phyloP scores from a whole-genome alignment of 2,797 vertebrate species.

The Geotrypetes seraphini region DNA sequence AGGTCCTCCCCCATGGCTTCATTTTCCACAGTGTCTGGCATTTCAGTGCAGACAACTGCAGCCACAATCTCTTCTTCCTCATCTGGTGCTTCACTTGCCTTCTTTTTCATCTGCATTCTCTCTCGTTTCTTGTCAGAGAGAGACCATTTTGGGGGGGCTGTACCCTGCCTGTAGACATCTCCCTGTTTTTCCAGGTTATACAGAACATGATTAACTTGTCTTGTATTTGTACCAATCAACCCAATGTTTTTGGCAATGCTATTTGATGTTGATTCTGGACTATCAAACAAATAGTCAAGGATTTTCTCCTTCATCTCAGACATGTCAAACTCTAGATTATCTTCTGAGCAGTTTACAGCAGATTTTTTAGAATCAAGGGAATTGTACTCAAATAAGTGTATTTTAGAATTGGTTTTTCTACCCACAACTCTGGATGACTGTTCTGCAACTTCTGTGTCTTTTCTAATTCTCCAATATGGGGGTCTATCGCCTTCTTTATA shows the following conservation, averaged over 20 bases:
- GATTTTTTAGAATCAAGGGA: not conserved
- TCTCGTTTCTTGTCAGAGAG: conserved; percentile 66
- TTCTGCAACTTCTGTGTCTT: accelerated
- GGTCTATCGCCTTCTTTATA: conserved; percentile 39
- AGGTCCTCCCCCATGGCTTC: not conserved
- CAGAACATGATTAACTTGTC: conserved; percentile 70
- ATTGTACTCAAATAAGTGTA: accelerated
- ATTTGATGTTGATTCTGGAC: conserved; percentile 51
- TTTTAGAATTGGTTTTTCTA: not conserved
- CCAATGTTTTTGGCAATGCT: conserved; percentile 79
- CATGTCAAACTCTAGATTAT: conserved; percentile 39
- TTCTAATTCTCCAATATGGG: conserved; percentile 63
- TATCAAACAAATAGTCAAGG: conserved; percentile 59
- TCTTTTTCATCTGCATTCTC: conserved; percentile 69
- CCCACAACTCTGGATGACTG: not conserved
- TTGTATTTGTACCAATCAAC: conserved; percentile 48
- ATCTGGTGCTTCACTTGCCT: conserved; percentile 18
- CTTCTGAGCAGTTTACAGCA: not conserved
- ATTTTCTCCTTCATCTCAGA: conserved; percentile 67
- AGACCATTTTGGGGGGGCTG: conserved; percentile 61
- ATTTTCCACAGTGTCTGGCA: not conserved
- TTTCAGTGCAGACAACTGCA: accelerated
- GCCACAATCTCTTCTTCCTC: not conserved
- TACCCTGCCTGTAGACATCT: conserved; percentile 53
- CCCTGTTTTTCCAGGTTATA: conserved; percentile 75